A percentile compares a stretch with the other conserved stretches of the same genome.
Conservation (phyloP, 2,113 vertebrate genomes). For the Mus spicilegus region DNA sequence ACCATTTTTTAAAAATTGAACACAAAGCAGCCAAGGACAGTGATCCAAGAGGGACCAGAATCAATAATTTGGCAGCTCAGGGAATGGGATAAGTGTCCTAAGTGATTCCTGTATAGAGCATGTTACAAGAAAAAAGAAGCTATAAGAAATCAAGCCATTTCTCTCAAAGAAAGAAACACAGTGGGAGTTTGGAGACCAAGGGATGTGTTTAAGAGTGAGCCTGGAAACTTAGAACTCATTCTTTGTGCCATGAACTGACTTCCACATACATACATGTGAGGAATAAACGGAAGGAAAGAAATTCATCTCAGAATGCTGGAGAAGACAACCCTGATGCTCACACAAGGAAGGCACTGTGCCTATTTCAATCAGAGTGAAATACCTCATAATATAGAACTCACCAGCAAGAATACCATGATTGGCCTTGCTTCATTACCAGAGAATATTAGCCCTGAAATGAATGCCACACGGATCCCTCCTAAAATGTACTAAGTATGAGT, state of each 20-base stretch:
- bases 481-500: background rate
- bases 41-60: constrained; percentile 13
- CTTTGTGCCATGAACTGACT: background rate
- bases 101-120: background rate
- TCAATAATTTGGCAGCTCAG: background rate
- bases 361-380: background rate
- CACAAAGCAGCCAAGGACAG: background rate
- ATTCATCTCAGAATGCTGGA: background rate
- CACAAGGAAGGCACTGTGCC: background rate
- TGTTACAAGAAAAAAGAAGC: background rate
- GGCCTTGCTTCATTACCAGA: background rate
- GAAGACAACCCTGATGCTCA: background rate
- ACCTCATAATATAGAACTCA: background rate
- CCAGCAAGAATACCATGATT: background rate
- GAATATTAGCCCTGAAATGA: background rate
- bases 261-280: background rate
- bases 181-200: background rate
- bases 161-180: background rate
- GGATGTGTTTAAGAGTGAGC: background rate
- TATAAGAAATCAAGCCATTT: background rate
- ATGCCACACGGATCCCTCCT: background rate
- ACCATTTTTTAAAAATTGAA: background rate
- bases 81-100: background rate
- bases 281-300: background rate
- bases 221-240: background rate